A percentile compares a stretch with the other conserved stretches of the same genome.
phyloP scores from a whole-genome alignment of 1,140 invertebrate species.

The Neodiprion lecontei region DNA sequence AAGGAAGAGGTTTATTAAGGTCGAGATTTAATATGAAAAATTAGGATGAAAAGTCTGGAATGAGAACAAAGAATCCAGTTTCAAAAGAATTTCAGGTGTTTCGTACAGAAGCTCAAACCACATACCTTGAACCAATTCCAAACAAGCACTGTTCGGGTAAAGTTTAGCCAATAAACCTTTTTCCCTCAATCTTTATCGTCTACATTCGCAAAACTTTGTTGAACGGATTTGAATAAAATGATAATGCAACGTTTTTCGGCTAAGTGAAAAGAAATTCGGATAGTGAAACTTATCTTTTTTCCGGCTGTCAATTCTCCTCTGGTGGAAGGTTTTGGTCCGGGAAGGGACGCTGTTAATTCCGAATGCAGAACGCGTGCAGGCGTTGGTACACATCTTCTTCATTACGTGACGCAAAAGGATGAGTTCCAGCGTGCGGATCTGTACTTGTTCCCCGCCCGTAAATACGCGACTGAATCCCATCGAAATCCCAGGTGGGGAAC shows the following conservation, averaged over 20 bases:
- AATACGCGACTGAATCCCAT: not conserved
- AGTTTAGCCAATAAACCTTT: no score
- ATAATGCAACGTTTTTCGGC: not conserved
- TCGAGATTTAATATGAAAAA: no score
- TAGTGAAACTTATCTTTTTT: not conserved
- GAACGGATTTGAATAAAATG: not conserved
- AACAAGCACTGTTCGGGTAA: no score
- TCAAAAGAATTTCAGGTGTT: no score
- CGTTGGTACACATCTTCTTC: slow-evolving; percentile 4
- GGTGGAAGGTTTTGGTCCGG: not conserved
- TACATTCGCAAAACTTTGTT: no score
- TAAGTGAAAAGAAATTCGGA: not conserved
- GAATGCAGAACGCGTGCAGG: slow-evolving; percentile 1
- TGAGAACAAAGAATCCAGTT: no score
- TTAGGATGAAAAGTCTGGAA: no score
- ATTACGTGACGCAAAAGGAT: slow-evolving; percentile 2
- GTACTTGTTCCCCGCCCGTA: not conserved
- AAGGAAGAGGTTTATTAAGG: no score
- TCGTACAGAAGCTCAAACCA: no score
- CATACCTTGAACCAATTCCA: no score
- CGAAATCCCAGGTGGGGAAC: slow-evolving; percentile 4
- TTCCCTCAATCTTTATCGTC: no score
- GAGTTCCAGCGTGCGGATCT: slow-evolving; percentile 1
- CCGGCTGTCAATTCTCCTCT: not conserved
- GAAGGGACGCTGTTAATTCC: not conserved